Percentiles rank a stretch among this genome's conserved stretches.
These are phyloP conservation scores for Geopemphigus sp. DNA, from an alignment of 1,140 invertebrate genomes.

Conservation along the genomic window DNA sequence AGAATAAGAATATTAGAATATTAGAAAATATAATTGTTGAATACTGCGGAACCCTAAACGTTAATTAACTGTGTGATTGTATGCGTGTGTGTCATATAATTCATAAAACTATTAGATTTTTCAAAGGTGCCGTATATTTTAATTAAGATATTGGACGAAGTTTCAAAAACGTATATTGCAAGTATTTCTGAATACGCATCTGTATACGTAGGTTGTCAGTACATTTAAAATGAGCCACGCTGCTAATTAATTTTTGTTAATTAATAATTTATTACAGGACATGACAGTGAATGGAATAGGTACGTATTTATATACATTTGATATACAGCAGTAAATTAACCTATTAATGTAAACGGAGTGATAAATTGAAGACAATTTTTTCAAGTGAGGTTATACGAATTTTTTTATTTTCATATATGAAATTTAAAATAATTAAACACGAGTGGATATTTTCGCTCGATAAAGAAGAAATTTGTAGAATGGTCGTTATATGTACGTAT, in stretches of 20 bases:
- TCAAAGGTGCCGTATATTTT: background rate
- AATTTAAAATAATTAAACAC: conserved; percentile 12
- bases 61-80: background rate
- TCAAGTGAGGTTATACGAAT: background rate
- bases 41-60: background rate
- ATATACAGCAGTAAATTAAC: background rate
- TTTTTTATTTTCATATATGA: background rate
- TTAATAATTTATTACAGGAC: conserved; percentile 9
- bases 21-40: too few species aligned
- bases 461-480: background rate
- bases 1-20: too few species aligned
- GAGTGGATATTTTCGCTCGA: background rate
- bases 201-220: background rate
- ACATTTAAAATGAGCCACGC: background rate
- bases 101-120: background rate
- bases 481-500: too few species aligned
- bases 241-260: background rate
- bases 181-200: background rate
- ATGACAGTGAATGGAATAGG: too few species aligned
- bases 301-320: too few species aligned
- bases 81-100: background rate
- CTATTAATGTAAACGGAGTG: background rate
- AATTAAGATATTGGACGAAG: background rate
- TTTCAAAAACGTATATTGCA: background rate
- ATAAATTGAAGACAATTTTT: background rate